phyloP scores from a whole-genome alignment of 2,888 invertebrate species.

The Ypsolopha sequella region DNA sequence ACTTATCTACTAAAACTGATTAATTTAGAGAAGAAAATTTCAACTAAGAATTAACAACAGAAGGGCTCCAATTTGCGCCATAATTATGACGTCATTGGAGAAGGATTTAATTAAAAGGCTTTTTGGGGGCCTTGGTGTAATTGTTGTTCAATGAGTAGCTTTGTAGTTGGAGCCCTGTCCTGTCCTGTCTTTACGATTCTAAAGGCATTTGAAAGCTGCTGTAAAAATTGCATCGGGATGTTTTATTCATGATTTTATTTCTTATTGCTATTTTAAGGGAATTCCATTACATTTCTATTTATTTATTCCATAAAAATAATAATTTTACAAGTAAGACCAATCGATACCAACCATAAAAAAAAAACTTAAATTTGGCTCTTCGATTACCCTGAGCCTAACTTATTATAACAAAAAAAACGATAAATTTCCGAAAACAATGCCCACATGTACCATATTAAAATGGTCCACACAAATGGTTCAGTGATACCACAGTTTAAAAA shows the following conservation, averaged over 20 bases:
- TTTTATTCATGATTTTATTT: not conserved
- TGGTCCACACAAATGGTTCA: no score
- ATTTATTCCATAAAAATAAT: no score
- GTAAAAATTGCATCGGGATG: not conserved
- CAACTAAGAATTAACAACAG: slow-evolving; percentile 61
- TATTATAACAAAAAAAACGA: no score
- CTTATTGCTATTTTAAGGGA: no score
- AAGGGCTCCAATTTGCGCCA: slow-evolving; percentile 60
- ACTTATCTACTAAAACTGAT: slow-evolving; percentile 24
- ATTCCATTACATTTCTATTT: no score
- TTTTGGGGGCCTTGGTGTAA: slow-evolving; percentile 59
- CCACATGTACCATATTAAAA: no score
- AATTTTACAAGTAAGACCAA: no score
- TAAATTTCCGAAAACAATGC: no score
- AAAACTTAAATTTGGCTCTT: no score
- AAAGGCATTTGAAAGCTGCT: not conserved
- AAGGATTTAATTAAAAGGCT: slow-evolving; percentile 69
- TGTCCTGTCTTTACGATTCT: not conserved
- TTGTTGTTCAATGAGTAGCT: slow-evolving; percentile 64
- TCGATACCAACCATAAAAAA: no score
- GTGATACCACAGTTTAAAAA: no score
- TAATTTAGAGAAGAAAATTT: slow-evolving; percentile 47
- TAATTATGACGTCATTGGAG: slow-evolving; percentile 70
- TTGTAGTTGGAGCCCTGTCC: slow-evolving; percentile 52
- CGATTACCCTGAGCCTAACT: no score